Conservation (phyloP, 2,888 invertebrate genomes). For the Tubulanus polymorphus region DNA sequence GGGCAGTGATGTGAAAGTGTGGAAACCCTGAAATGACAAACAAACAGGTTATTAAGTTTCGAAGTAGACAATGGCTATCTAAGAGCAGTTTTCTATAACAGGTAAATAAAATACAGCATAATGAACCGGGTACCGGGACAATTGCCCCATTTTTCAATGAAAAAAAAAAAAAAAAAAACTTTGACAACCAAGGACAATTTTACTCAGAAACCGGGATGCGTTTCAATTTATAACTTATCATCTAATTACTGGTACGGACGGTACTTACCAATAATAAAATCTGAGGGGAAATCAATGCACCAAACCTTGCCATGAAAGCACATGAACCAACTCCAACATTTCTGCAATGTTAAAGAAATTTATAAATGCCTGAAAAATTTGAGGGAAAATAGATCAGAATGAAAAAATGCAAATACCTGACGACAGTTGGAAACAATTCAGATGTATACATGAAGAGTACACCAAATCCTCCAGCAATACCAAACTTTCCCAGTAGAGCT, state of each 20-base stretch:
- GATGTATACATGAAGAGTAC: slow-evolving; percentile 51
- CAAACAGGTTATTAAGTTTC: background rate
- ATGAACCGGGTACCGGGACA: no score
- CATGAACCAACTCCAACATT: slow-evolving; percentile 55
- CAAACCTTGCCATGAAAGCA: slow-evolving; percentile 56
- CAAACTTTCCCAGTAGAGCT: slow-evolving; percentile 53
- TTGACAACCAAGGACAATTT: background rate
- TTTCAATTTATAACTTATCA: background rate
- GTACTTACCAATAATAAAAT: slow-evolving; percentile 37
- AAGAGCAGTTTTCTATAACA: no score
- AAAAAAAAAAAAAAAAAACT: background rate
- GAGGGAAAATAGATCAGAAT: background rate
- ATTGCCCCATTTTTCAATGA: background rate
- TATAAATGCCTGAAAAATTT: no score
- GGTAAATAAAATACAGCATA: no score
- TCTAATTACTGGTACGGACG: background rate
- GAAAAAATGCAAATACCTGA: no score
- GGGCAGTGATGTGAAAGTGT: slow-evolving; percentile 24
- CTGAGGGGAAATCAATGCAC: slow-evolving; percentile 56
- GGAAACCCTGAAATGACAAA: slow-evolving; percentile 20
- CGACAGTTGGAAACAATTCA: slow-evolving; percentile 49
- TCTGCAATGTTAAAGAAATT: slow-evolving; percentile 21
- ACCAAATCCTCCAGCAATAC: slow-evolving; percentile 55
- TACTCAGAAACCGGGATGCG: no score
- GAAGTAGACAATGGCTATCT: no score